phyloP scores from a whole-genome alignment of 2,113 vertebrate species.

The Sciurus niger region DNA sequence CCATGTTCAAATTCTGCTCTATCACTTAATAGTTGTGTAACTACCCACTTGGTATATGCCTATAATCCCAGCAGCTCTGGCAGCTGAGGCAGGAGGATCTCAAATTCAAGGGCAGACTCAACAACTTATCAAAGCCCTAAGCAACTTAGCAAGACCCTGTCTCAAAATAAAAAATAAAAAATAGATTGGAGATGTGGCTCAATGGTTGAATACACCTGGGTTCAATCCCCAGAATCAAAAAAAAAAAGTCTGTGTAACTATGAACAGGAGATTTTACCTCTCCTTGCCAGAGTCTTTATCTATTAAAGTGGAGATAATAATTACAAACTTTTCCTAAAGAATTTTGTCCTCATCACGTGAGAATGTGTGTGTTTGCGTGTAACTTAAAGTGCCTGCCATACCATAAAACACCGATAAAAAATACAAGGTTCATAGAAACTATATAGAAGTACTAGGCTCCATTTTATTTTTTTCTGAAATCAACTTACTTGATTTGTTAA shows the following conservation, averaged over 20 bases:
- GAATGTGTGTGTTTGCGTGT: neutral
- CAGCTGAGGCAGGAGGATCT: no score
- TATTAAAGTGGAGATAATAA: neutral
- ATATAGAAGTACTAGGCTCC: neutral
- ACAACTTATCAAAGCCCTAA: no score
- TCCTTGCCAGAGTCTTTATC: neutral
- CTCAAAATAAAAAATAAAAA: no score
- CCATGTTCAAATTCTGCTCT: constrained; percentile 23
- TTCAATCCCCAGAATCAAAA: no score
- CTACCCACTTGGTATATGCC: no score
- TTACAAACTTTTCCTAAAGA: constrained; percentile 24
- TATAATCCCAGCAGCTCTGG: no score
- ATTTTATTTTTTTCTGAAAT: constrained; percentile 41
- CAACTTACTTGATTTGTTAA: constrained; percentile 48
- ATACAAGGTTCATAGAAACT: neutral
- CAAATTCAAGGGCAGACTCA: no score
- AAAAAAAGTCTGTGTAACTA: neutral
- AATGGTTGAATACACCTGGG: no score
- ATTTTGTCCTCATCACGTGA: neutral
- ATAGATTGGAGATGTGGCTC: no score
- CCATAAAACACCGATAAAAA: constrained; percentile 24
- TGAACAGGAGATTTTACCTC: neutral
- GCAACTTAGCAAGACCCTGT: no score
- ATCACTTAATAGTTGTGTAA: neutral
- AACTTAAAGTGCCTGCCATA: neutral